phyloP scores from a whole-genome alignment of 2,113 vertebrate genomes.

The Amia ocellicauda region DNA sequence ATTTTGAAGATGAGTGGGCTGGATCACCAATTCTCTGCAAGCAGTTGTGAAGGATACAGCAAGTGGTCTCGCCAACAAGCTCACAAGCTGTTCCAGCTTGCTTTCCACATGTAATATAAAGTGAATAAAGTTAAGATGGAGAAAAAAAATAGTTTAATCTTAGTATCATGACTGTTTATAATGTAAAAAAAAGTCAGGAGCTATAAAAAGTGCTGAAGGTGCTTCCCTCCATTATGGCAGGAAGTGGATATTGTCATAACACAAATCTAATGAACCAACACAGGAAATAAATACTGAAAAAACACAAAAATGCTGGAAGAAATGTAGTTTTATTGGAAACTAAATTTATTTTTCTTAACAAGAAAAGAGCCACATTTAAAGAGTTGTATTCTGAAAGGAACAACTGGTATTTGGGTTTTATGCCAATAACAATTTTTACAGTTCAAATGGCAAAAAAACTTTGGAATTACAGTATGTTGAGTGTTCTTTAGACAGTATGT shows the following conservation, averaged over 20 bases:
- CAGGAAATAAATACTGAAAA: constrained; percentile 57
- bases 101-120: no score
- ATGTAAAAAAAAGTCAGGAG: constrained; percentile 43
- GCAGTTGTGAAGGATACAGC: no score
- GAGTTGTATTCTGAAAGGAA: constrained; percentile 52
- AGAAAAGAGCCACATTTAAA: constrained; percentile 71
- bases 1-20: no score
- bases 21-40: no score
- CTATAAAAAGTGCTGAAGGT: constrained; percentile 31
- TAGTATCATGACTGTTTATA: no score
- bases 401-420: constrained; percentile 56
- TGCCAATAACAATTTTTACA: constrained; percentile 53
- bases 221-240: no score
- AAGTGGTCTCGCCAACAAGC: no score
- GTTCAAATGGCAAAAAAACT: constrained; percentile 62
- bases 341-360: constrained; percentile 56
- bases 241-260: no score
- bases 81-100: no score
- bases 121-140: no score
- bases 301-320: constrained; percentile 50
- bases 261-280: constrained; percentile 46
- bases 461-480: constrained; percentile 65
- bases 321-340: constrained; percentile 60
- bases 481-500: constrained; percentile 65
- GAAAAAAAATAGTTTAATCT: no score